Percentiles rank a stretch among this genome's conserved stretches.
These are phyloP conservation scores for Lepeophtheirus salmonis DNA, from an alignment of 1,140 invertebrate genomes.

Conservation along the genomic window DNA sequence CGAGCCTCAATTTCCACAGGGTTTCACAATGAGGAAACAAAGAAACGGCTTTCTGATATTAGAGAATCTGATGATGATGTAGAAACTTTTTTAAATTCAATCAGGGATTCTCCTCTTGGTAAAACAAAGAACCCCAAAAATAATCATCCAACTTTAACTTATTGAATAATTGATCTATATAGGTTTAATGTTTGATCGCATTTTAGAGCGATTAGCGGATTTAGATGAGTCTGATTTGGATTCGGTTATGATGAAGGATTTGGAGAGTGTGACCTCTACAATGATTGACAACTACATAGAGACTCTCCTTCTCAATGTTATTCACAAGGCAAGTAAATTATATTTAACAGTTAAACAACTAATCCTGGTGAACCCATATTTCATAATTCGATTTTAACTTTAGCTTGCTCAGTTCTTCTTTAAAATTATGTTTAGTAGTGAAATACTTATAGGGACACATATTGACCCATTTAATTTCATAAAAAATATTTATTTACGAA, in stretches of 20 bases:
- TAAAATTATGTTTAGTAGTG: too few species aligned
- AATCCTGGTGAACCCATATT: too few species aligned
- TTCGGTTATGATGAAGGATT: not conserved
- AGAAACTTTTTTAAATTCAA: not conserved
- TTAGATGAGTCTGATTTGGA: not conserved
- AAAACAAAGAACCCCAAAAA: not conserved
- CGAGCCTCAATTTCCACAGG: not conserved
- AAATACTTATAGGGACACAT: too few species aligned
- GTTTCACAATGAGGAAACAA: not conserved
- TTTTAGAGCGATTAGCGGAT: not conserved
- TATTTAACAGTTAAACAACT: too few species aligned
- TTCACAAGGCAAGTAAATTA: not conserved
- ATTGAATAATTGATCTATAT: not conserved
- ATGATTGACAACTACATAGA: not conserved
- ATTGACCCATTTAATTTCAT: too few species aligned
- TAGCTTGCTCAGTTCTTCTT: too few species aligned
- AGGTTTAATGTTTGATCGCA: not conserved
- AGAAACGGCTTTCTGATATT: not conserved
- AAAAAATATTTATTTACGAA: too few species aligned
- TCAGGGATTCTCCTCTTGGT: not conserved
- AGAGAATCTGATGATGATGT: not conserved
- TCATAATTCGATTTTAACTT: too few species aligned
- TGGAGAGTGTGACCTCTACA: not conserved
- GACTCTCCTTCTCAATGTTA: not conserved
- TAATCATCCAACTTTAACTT: not conserved